Evolutionary conservation across 2,888 invertebrate species (phyloP).

Genomic region (Pardosa pseudoannulata): DNA sequence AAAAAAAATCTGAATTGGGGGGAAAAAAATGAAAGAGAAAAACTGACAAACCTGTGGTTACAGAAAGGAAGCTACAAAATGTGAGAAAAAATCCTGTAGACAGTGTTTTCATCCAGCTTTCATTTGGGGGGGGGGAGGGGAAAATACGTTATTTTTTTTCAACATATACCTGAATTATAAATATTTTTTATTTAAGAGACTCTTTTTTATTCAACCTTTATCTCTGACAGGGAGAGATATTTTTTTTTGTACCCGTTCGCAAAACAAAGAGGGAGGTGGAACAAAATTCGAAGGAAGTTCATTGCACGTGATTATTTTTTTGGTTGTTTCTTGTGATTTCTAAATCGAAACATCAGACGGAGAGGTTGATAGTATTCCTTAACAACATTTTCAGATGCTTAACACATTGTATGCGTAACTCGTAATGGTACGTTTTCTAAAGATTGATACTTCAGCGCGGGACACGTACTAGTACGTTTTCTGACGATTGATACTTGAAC

Average conservation of each 20-base stretch:
- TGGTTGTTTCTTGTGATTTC: too few species aligned
- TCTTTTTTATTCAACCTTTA: slow-evolving; percentile 58
- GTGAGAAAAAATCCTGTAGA: slow-evolving; percentile 50
- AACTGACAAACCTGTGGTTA: slow-evolving; percentile 48
- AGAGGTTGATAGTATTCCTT: too few species aligned
- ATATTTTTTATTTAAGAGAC: slow-evolving; percentile 29
- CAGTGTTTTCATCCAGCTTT: slow-evolving; percentile 38
- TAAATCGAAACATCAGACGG: too few species aligned
- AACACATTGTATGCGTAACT: too few species aligned
- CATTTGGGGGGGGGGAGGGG: slow-evolving; percentile 54
- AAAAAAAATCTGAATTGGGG: slow-evolving; percentile 32
- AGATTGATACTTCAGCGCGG: too few species aligned
- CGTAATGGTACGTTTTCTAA: too few species aligned
- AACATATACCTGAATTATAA: slow-evolving; percentile 35
- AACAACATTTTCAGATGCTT: too few species aligned
- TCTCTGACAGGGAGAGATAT: slow-evolving; percentile 27
- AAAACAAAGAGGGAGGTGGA: background rate
- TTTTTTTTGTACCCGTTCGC: slow-evolving; percentile 29
- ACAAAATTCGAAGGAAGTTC: slow-evolving; percentile 45
- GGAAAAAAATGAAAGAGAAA: slow-evolving; percentile 33
- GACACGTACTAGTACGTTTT: too few species aligned
- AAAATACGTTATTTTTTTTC: slow-evolving; percentile 42
- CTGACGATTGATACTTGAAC: too few species aligned
- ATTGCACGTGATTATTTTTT: slow-evolving; percentile 52
- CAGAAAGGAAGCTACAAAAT: slow-evolving; percentile 39